Evolutionary conservation across 2,888 invertebrate genomes (phyloP).

Genomic region (Liposcelis brunnea): DNA sequence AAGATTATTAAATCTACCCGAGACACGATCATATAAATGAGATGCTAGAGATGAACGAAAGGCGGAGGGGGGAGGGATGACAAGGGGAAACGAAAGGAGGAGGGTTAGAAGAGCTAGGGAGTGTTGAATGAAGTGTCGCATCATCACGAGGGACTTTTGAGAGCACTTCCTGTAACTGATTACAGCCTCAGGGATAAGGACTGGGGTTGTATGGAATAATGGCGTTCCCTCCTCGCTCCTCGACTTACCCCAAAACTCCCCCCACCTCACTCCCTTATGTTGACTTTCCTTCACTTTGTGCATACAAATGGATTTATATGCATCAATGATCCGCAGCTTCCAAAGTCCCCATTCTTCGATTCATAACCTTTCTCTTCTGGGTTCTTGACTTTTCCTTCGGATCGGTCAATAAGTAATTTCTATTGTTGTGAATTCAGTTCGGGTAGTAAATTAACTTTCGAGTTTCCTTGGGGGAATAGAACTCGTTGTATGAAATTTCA

Average conservation of each 20-base stretch:
- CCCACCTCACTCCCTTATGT: slow-evolving; percentile 10
- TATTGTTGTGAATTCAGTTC: no score
- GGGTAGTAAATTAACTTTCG: no score
- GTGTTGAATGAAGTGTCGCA: background rate
- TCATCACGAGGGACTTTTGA: background rate
- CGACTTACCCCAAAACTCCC: background rate
- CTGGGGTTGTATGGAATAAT: slow-evolving; percentile 10
- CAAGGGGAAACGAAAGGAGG: background rate
- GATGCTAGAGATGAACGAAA: no score
- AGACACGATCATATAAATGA: background rate
- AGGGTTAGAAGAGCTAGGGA: background rate
- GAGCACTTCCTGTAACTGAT: slow-evolving; percentile 8
- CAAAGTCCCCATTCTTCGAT: slow-evolving; percentile 4
- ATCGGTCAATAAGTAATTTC: no score
- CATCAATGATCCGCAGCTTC: slow-evolving; percentile 9
- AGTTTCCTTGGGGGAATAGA: no score
- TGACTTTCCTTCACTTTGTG: slow-evolving; percentile 11
- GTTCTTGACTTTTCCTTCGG: no score
- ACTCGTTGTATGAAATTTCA: no score
- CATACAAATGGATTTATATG: slow-evolving; percentile 9
- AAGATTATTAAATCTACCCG: slow-evolving; percentile 2
- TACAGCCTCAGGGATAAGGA: slow-evolving; percentile 8
- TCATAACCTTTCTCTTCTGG: background rate
- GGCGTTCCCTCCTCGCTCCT: background rate
- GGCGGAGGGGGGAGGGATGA: no score